Conservation (phyloP, 2,113 vertebrate genomes). For the Nansenia antarctica region DNA sequence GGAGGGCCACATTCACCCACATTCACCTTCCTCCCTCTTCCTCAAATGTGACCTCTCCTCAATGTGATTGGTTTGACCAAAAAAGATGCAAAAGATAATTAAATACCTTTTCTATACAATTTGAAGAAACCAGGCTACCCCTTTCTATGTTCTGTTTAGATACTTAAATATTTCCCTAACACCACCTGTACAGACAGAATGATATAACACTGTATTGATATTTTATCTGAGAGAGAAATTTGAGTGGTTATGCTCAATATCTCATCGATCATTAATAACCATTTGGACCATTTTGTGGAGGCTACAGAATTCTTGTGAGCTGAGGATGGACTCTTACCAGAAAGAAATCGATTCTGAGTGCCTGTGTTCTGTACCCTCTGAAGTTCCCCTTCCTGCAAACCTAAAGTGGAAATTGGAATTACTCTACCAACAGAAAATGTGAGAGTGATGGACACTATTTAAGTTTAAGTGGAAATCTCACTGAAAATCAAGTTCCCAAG, state of each 20-base stretch:
- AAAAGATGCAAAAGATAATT: too few relatives aligned
- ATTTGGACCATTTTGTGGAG: background rate
- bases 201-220: conserved; percentile 24
- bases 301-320: background rate
- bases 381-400: conserved; percentile 3
- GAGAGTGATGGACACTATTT: background rate
- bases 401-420: conserved; percentile 8
- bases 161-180: too few relatives aligned
- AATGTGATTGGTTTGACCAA: too few relatives aligned
- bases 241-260: conserved; percentile 6
- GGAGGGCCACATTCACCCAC: too few relatives aligned
- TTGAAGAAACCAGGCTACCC: too few relatives aligned
- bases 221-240: conserved; percentile 17
- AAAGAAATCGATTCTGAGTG: conserved; percentile 4
- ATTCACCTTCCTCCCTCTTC: too few relatives aligned
- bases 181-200: conserved; percentile 16
- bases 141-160: too few relatives aligned
- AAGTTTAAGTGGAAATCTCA: background rate
- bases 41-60: too few relatives aligned
- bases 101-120: too few relatives aligned
- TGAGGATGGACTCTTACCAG: conserved; percentile 16
- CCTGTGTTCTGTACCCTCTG: conserved; percentile 6
- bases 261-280: conserved; percentile 8
- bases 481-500: background rate
- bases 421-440: background rate